Base-by-base conservation (phyloP, 1,140 invertebrate species). In the Wasmannia auropunctata region DNA sequence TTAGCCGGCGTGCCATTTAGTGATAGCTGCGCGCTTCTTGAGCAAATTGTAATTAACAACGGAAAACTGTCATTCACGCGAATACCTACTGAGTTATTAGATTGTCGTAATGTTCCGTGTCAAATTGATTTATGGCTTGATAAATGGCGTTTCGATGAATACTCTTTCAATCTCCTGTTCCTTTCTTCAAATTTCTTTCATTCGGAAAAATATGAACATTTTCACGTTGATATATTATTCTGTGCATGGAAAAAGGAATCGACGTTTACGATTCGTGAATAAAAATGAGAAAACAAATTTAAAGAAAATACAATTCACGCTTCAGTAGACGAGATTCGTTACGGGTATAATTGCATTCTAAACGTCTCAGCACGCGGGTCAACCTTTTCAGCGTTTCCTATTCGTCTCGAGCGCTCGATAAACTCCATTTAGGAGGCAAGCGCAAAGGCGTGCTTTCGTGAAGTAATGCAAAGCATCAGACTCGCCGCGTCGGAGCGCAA, bases 381-480 rank as follows among this genome's bases (percentile, higher is more conserved):
- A 58, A 72, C 51, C 25, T 74, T 51, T 81, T 40, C 25, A 74
- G 28, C 51, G 51, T 43, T 43, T 72, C 37, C 10, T 40, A 51
- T 83, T 28, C 43, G 51, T 72, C 51, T 83, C 79, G 51, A 86
- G 85, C 51, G 75, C 54, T 86, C 89, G 86, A 89, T 90, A 90
- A 90, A 90, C 88, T 87, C 80, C 88, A 89, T 76, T 90, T 85
- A 85, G 76, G 58, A 58, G 40, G n/a, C 75, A 60, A 54, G 79
- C 4, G 65, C 40, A 58, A 74, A 69, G 67, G 28, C 22, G 54
- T 43, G 16, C 54, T 49, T 49, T 51, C 49, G 80, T 19, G 43
- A 77, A 87, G 87, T 67, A 87, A 90, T 79, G 80, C 80, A 87
- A 90, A 89, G 75, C 86, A 77, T 56, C 43, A 40, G 40, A 31